Conservation (phyloP, 1,140 invertebrate genomes). For the Nymphalis io region DNA sequence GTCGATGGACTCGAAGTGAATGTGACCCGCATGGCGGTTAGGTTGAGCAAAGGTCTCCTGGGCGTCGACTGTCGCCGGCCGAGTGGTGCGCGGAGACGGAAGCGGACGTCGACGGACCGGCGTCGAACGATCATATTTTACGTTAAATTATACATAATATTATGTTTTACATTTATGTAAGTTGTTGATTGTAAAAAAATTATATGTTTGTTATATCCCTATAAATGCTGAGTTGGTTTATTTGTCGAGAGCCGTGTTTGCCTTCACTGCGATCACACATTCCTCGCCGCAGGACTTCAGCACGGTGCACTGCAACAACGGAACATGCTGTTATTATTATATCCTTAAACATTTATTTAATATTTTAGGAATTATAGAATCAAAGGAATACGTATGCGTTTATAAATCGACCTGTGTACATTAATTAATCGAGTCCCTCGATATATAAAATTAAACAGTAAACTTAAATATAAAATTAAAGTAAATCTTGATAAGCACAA, state of each 20-base stretch:
- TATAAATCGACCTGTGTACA: no score
- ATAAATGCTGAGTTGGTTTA: constrained; percentile 83
- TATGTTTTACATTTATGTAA: constrained; percentile 81
- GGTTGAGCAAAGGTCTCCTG: no score
- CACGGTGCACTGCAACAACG: constrained; percentile 89
- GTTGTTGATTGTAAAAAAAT: constrained; percentile 80
- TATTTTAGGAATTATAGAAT: no score
- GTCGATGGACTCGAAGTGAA: no score
- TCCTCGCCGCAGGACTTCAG: constrained; percentile 95
- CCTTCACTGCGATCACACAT: constrained; percentile 96
- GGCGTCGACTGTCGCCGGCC: no score
- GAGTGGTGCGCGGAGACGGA: not conserved
- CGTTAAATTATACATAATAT: constrained; percentile 80
- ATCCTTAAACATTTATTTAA: not conserved
- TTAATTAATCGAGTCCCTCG: no score
- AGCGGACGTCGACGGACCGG: constrained; percentile 28
- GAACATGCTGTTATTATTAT: not conserved
- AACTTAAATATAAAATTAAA: no score
- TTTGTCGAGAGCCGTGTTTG: constrained; percentile 95
- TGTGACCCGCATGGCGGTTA: no score
- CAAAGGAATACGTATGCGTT: no score
- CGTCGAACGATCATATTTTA: constrained; percentile 66
- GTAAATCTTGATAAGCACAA: no score
- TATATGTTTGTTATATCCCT: constrained; percentile 78
- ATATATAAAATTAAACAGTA: no score